These are phyloP conservation scores for Heliconius ethilla DNA, from an alignment of 2,888 invertebrate genomes.

Conservation along the genomic window DNA sequence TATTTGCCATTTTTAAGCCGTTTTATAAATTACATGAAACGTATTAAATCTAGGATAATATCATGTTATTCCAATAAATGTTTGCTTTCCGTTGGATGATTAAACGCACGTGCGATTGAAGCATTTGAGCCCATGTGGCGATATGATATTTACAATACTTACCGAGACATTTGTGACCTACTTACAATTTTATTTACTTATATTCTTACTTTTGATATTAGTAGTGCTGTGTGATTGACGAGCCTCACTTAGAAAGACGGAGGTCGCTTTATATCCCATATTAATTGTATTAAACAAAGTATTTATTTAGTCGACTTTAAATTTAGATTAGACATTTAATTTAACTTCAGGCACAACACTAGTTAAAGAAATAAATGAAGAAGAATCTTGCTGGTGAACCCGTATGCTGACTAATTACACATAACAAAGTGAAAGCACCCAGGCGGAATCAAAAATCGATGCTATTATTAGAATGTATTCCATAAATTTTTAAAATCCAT, in stretches of 20 bases:
- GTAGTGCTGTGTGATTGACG: not conserved
- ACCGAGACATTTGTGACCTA: conserved; percentile 42
- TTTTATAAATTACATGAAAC: not conserved
- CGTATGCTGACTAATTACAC: not conserved
- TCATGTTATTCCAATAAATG: conserved; percentile 53
- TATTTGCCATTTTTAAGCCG: not conserved
- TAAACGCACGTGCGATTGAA: conserved; percentile 70
- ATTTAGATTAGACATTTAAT: not conserved
- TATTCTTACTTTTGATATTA: conserved; percentile 19
- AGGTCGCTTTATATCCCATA: not conserved
- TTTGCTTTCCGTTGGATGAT: conserved; percentile 62
- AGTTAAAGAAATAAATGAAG: not conserved
- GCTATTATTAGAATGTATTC: not conserved
- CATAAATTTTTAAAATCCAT: not conserved
- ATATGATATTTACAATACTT: conserved; percentile 46
- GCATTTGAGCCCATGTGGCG: conserved; percentile 45
- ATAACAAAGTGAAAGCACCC: not conserved
- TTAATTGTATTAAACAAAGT: not conserved
- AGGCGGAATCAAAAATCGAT: not conserved
- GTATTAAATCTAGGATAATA: conserved; percentile 33
- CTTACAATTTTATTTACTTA: conserved; percentile 36
- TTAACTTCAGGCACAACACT: not conserved
- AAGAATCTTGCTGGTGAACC: not conserved
- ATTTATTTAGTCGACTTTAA: not conserved
- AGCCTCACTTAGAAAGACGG: not conserved